phyloP scores from a whole-genome alignment of 2,888 invertebrate species.

The Acronicta alni region DNA sequence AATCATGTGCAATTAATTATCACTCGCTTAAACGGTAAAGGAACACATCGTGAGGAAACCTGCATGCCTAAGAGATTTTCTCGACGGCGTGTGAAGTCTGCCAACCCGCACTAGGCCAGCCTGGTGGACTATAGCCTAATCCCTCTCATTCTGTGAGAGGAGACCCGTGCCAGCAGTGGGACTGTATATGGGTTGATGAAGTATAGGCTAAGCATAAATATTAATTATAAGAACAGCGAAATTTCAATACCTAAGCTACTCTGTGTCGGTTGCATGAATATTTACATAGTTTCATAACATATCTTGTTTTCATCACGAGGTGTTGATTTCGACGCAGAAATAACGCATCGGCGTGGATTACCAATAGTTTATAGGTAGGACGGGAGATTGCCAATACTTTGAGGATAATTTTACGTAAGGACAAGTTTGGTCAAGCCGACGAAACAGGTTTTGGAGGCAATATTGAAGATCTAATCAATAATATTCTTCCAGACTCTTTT shows the following conservation, averaged over 20 bases:
- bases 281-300: slow-evolving; percentile 28
- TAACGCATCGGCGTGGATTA: slow-evolving; percentile 3
- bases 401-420: neutral
- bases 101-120: too few species aligned
- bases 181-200: too few species aligned
- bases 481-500: too few species aligned
- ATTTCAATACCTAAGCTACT: slow-evolving; percentile 5
- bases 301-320: slow-evolving; percentile 19
- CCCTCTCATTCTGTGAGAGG: too few species aligned
- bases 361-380: neutral
- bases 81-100: too few species aligned
- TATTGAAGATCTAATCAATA: too few species aligned
- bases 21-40: too few species aligned
- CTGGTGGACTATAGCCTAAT: too few species aligned
- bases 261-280: slow-evolving; percentile 16
- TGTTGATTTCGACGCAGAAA: slow-evolving; percentile 14
- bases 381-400: neutral
- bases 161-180: too few species aligned
- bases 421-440: neutral
- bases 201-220: neutral
- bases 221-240: neutral
- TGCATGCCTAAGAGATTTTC: too few species aligned
- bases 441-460: neutral
- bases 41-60: too few species aligned
- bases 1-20: too few species aligned